phyloP scores from a whole-genome alignment of 2,113 vertebrate species.

The mouse (Mus musculus) region GRCm39 chr11:76959501-76960000 shows the following conservation, averaged over 20 bases:
- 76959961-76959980: not conserved
- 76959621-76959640: not conserved
- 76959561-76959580: not conserved
- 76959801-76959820: not conserved
- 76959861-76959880: slow-evolving; percentile 21
- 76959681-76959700: not conserved
- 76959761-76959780: slow-evolving; percentile 3
- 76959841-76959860: not conserved
- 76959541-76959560: not conserved
- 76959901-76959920: slow-evolving; percentile 32
- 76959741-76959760: not conserved
- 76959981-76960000: not conserved
- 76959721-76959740: too few relatives aligned
- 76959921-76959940: not conserved
- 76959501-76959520: slow-evolving; percentile 40
- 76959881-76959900: slow-evolving; percentile 10
- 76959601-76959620: not conserved
- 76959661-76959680: not conserved
- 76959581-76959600: not conserved
- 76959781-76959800: not conserved
- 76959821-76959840: not conserved
- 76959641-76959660: not conserved
- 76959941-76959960: slow-evolving; percentile 21
- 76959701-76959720: not conserved
- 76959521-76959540: not conserved